A percentile compares a stretch with the other conserved stretches of the same genome.
Evolutionary conservation across 2,888 invertebrate species (phyloP).

Genomic region (Priocnemis perturbator): DNA sequence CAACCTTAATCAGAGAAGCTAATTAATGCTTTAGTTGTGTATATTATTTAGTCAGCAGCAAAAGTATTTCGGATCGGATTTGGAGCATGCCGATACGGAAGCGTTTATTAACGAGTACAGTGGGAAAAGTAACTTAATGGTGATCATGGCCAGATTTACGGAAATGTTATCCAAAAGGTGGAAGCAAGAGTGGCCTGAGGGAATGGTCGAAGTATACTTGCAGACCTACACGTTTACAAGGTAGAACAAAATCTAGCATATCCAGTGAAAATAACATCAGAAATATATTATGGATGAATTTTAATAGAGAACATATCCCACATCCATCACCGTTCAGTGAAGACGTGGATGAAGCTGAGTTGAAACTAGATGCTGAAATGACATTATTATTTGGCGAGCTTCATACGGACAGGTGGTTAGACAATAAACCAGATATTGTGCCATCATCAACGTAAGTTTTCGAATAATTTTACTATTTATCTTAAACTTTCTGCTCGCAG

Average conservation of each 20-base stretch:
- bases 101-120: conserved; percentile 78
- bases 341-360: conserved; percentile 68
- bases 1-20: background rate
- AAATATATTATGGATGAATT: background rate
- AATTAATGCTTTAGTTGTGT: conserved; percentile 13
- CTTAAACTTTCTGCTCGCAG: background rate
- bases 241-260: conserved; percentile 60
- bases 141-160: conserved; percentile 80
- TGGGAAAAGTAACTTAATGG: conserved; percentile 76
- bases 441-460: conserved; percentile 58
- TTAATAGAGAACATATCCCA: conserved; percentile 76
- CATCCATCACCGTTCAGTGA: conserved; percentile 75
- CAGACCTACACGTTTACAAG: conserved; percentile 79
- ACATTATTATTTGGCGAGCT: conserved; percentile 78
- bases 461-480: background rate
- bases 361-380: conserved; percentile 76
- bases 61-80: conserved; percentile 81
- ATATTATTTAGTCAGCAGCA: conserved; percentile 31
- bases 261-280: background rate
- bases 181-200: conserved; percentile 81
- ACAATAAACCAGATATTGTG: conserved; percentile 61
- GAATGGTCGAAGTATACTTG: conserved; percentile 78
- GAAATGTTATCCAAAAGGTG: conserved; percentile 79
- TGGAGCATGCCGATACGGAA: conserved; percentile 81
- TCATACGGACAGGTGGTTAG: conserved; percentile 72